These are phyloP conservation scores for Numida meleagris DNA, from an alignment of 2,113 vertebrate genomes.

Conservation along the genomic window DNA sequence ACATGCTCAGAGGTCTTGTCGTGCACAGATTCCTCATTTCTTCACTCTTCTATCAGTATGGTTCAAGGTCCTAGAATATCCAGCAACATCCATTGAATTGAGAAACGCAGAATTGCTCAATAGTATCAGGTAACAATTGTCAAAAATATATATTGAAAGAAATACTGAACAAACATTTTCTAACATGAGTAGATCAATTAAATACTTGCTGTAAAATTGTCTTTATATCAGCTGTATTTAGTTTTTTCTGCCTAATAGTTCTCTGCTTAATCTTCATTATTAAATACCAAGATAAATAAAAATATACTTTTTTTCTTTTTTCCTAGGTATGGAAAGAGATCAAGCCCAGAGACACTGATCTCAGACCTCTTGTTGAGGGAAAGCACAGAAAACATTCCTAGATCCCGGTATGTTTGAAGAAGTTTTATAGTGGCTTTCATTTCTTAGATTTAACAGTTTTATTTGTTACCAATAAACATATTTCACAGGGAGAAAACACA, in stretches of 20 bases:
- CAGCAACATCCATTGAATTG: neutral
- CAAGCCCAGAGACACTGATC: constrained; percentile 90
- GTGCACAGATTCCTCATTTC: neutral
- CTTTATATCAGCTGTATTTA: neutral
- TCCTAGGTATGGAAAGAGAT: constrained; percentile 93
- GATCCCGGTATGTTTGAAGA: constrained; percentile 81
- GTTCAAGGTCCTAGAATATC: neutral
- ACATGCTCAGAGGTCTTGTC: neutral
- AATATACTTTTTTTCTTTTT: neutral
- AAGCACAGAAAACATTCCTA: constrained; percentile 88
- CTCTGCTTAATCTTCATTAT: neutral
- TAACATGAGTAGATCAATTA: neutral
- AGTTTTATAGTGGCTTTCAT: neutral
- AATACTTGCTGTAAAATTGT: neutral
- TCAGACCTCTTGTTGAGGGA: constrained; percentile 93
- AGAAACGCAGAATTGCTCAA: neutral
- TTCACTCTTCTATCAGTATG: neutral
- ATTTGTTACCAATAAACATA: neutral
- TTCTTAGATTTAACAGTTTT: neutral
- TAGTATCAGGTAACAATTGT: neutral
- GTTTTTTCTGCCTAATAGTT: neutral
- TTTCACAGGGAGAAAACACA: neutral
- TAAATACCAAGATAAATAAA: neutral
- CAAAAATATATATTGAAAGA: neutral
- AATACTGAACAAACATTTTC: neutral